phyloP scores from a whole-genome alignment of 2,113 vertebrate species.

The Oryzias curvinotus region DNA sequence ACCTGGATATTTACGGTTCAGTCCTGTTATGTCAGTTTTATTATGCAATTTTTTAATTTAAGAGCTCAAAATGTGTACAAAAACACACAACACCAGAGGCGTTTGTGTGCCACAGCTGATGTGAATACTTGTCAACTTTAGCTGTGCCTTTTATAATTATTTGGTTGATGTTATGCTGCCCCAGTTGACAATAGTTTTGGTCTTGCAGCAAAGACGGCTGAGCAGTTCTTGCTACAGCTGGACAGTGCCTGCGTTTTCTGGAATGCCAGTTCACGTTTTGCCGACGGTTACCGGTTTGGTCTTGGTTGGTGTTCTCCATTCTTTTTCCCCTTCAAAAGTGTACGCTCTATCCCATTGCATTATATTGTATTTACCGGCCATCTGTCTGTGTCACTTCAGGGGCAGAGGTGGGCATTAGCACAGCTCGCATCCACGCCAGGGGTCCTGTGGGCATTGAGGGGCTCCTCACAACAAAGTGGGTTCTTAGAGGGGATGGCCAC shows the following conservation, averaged over 20 bases:
- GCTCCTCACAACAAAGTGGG: conserved; percentile 95
- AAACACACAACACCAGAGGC: too few relatives aligned
- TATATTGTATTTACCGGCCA: neutral
- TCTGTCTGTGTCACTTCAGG: conserved; percentile 69
- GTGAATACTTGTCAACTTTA: too few relatives aligned
- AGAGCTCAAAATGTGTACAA: too few relatives aligned
- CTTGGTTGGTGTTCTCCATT: conserved; percentile 76
- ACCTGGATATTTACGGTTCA: too few relatives aligned
- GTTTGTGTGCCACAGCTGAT: too few relatives aligned
- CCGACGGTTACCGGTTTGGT: conserved; percentile 96
- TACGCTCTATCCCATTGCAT: too few relatives aligned
- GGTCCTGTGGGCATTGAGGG: conserved; percentile 98
- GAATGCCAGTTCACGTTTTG: conserved; percentile 93
- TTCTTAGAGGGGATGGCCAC: conserved; percentile 89
- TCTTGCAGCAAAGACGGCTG: conserved; percentile 86
- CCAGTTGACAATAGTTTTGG: neutral
- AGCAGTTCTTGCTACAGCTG: conserved; percentile 92
- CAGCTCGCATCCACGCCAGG: conserved; percentile 91
- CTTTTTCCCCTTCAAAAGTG: neutral
- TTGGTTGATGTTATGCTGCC: too few relatives aligned
- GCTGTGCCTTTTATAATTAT: too few relatives aligned
- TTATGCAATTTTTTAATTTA: too few relatives aligned
- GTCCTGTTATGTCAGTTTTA: too few relatives aligned
- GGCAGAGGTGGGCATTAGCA: conserved; percentile 96
- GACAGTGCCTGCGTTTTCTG: conserved; percentile 98